These are phyloP conservation scores for Ctena decussata DNA, from an alignment of 2,888 invertebrate genomes.

Conservation along the genomic window DNA sequence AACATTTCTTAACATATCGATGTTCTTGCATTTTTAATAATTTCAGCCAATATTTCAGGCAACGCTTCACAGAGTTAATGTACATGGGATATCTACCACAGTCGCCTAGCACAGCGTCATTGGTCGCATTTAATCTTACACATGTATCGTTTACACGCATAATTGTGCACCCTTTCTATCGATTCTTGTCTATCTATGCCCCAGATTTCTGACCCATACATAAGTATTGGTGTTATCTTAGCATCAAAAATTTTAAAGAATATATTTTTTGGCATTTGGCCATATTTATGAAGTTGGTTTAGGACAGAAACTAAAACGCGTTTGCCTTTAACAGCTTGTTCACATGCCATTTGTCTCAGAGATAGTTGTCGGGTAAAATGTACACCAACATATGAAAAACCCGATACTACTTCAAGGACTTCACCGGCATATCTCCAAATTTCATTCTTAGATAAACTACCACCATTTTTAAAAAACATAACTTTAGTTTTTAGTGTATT, in stretches of 20 bases:
- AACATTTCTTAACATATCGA: too few relatives aligned
- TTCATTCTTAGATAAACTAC: conserved; percentile 35
- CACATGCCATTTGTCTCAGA: not conserved
- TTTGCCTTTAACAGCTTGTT: conserved; percentile 1
- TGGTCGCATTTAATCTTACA: too few relatives aligned
- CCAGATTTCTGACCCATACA: conserved; percentile 21
- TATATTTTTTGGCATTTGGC: not conserved
- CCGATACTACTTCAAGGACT: not conserved
- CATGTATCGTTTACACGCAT: not conserved
- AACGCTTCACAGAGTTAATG: too few relatives aligned
- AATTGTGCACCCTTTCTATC: not conserved
- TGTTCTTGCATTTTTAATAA: too few relatives aligned
- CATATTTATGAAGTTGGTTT: not conserved
- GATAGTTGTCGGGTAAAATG: not conserved
- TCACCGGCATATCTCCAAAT: conserved; percentile 34
- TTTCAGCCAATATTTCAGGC: too few relatives aligned
- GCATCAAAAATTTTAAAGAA: conserved; percentile 5
- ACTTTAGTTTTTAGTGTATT: conserved; percentile 37
- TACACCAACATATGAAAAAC: conserved; percentile 35
- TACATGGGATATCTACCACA: too few relatives aligned
- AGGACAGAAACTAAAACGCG: not conserved
- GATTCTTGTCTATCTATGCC: not conserved
- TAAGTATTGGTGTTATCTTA: conserved; percentile 37
- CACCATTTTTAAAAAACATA: conserved; percentile 49
- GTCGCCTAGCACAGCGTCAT: too few relatives aligned